Evolutionary conservation across 2,888 invertebrate genomes (phyloP).

Genomic region (Congeria kusceri): DNA sequence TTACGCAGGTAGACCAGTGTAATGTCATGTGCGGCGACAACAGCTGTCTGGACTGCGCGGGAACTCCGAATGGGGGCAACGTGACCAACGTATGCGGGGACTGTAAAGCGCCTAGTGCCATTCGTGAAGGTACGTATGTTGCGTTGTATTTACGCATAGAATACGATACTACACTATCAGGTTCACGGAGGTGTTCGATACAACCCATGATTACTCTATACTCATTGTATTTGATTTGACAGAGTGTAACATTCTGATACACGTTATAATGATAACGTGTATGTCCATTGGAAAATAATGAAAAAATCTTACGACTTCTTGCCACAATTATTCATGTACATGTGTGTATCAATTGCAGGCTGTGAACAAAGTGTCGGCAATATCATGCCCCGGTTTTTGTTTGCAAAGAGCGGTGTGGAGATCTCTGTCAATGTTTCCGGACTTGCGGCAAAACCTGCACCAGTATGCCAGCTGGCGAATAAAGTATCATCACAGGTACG

Average conservation of each 20-base stretch:
- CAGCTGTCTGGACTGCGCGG: slow-evolving; percentile 21
- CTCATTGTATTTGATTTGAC: too few species aligned
- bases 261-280: too few species aligned
- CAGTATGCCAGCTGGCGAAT: not conserved
- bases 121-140: slow-evolving; percentile 1
- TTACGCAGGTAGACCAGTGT: not conserved
- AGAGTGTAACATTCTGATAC: too few species aligned
- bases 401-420: not conserved
- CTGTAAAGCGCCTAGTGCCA: not conserved
- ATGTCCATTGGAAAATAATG: too few species aligned
- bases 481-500: not conserved
- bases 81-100: slow-evolving; percentile 6
- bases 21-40: slow-evolving; percentile 12
- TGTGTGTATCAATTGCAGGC: too few species aligned
- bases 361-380: slow-evolving; percentile 21
- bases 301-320: too few species aligned
- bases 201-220: too few species aligned
- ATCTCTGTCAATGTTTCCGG: slow-evolving; percentile 5
- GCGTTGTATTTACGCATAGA: too few species aligned
- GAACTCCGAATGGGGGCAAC: not conserved
- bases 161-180: too few species aligned
- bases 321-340: too few species aligned
- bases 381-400: not conserved
- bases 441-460: not conserved
- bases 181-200: too few species aligned